phyloP scores from a whole-genome alignment of 2,797 vertebrate genomes.

The Sylvia borin region DNA sequence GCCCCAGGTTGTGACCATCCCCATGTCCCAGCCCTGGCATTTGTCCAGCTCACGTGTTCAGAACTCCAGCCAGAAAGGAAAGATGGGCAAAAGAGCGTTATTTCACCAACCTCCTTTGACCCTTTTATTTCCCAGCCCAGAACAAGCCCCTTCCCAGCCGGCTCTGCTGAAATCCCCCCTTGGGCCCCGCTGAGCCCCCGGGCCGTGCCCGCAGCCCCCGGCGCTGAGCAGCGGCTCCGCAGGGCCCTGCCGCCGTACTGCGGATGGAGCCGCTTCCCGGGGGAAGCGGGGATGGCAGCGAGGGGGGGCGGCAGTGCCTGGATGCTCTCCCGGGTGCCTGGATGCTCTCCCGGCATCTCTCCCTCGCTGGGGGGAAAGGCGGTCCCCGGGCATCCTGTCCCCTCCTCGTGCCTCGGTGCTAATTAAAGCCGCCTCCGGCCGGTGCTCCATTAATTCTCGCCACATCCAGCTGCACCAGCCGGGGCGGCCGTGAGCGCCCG shows the following conservation, averaged over 20 bases:
- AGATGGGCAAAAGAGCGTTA: not conserved
- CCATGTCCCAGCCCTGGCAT: not conserved
- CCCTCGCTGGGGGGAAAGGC: not conserved
- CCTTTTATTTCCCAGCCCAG: not conserved
- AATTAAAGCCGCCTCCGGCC: conserved; percentile 47
- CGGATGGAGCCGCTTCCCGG: not conserved
- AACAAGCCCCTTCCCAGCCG: not conserved
- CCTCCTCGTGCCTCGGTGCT: not conserved
- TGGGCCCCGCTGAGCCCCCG: rapidly evolving
- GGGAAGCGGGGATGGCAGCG: not conserved
- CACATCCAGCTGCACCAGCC: conserved; percentile 64
- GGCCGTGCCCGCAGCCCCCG: not conserved
- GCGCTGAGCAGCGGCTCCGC: not conserved
- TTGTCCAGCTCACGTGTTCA: rapidly evolving
- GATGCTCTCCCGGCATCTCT: not conserved
- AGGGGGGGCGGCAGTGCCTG: not conserved
- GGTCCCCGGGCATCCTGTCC: not conserved
- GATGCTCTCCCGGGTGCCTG: not conserved
- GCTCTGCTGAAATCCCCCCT: not conserved
- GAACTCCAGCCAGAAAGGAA: not conserved
- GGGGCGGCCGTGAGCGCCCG: not conserved
- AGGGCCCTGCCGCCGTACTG: not conserved
- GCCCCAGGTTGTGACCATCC: rapidly evolving
- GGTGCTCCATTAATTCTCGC: conserved; percentile 51
- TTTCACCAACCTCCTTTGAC: not conserved